A percentile compares a stretch with the other conserved stretches of the same genome.
phyloP scores from a whole-genome alignment of 2,113 vertebrate genomes.

The Chascanopsetta lugubris region DNA sequence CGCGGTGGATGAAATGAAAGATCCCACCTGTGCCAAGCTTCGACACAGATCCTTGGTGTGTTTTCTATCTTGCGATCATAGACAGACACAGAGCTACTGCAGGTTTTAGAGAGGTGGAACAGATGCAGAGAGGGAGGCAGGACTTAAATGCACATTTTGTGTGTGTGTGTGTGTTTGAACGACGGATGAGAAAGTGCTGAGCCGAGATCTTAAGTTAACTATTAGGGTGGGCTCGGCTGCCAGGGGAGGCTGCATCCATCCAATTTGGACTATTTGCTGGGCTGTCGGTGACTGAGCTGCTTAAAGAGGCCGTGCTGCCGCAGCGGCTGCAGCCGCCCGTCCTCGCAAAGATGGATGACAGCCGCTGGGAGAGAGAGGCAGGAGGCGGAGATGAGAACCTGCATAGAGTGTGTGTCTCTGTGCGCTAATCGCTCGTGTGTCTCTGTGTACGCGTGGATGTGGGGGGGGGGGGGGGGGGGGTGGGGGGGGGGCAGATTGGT shows the following conservation, averaged over 20 bases:
- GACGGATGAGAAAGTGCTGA: not conserved
- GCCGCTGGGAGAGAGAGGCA: slow-evolving; percentile 6
- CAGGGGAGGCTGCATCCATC: slow-evolving; percentile 58
- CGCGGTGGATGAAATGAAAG: slow-evolving; percentile 26
- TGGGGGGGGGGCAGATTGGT: no score
- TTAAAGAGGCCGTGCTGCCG: slow-evolving; percentile 46
- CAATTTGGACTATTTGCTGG: slow-evolving; percentile 60
- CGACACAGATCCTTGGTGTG: not conserved
- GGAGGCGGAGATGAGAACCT: no score
- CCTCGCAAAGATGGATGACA: slow-evolving; percentile 50
- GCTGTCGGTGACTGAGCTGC: slow-evolving; percentile 47
- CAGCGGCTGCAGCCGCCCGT: slow-evolving; percentile 37
- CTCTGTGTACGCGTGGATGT: slow-evolving; percentile 2
- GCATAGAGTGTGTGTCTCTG: no score
- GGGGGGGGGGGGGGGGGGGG: not conserved
- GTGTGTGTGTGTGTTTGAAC: not conserved
- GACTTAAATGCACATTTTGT: slow-evolving; percentile 27
- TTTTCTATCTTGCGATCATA: not conserved
- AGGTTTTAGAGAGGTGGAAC: slow-evolving; percentile 1
- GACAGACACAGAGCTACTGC: not conserved
- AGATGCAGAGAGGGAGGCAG: slow-evolving; percentile 20
- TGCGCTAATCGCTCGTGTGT: slow-evolving; percentile 15
- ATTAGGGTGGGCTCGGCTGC: slow-evolving; percentile 22
- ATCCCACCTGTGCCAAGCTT: slow-evolving; percentile 15
- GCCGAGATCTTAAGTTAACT: not conserved